Evolutionary conservation across 2,888 invertebrate genomes (phyloP), one percentile per base, ranked within the genome.

Genomic region (Phyllotreta cruciferae): DNA sequence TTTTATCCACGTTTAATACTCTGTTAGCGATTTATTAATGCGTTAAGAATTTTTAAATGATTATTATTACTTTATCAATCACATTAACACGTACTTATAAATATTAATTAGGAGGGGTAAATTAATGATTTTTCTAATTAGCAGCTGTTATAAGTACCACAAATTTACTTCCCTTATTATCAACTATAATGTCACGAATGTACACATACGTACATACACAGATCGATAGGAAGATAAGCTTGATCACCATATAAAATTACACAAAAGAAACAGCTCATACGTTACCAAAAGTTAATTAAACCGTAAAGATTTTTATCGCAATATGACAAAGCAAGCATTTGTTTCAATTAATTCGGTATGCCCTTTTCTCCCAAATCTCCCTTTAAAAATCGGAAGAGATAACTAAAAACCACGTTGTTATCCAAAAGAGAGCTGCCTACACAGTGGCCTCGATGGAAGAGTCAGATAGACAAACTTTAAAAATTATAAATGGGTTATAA

Each of bases 261-360:
- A 45, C 13, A 50, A 35, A 34, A 8, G 13, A 44, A 56, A 6
- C 38, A 49, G 45, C 24, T 45, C 35, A 38, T 56, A 47, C 34
- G 13, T 34, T 52, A 58, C 50, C 58, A 52, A 57, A 36, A 58
- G 24, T 24, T 24, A 24, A 58, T 58, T 58, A 58, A 34, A 58
- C 50, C 58, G 55, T 58, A 60, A 45, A 66, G 66, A 66, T 66
- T 41, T 42, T 58, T 62, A 66, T 66, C 66, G 49, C 50, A 56
- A 54, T 62, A 66, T 66, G 56, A 62, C 56, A 56, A 60, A 64
- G 62, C 58, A 56, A 35, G 54, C 53, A 62, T 65, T 55, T 61
- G 64, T 57, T 55, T 53, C 56, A 62, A 64, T 66, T 64, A 63
- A 63, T 63, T 63, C 50, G 50, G 24, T 34, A 56, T 55, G 36